Evolutionary conservation across 2,888 invertebrate species (phyloP).

Genomic region (Pristionchus mayeri): DNA sequence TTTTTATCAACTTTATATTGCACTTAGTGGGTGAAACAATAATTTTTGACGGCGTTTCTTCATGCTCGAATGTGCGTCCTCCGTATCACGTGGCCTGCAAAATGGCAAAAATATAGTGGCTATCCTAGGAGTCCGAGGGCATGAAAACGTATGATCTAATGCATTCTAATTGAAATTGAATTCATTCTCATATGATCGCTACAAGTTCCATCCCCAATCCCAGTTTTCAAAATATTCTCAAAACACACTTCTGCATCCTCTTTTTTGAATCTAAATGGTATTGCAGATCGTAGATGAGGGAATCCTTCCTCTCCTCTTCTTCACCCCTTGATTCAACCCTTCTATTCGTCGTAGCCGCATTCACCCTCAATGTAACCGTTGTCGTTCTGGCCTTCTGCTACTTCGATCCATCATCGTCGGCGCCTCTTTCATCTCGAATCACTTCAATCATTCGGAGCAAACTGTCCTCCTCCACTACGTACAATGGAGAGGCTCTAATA

Average conservation of each 20-base stretch:
- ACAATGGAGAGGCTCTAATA: constrained; percentile 30
- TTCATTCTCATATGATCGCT: too few species aligned
- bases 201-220: too few species aligned
- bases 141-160: too few species aligned
- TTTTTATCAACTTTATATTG: too few species aligned
- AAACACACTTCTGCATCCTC: not conserved
- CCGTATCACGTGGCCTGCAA: too few species aligned
- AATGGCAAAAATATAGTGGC: too few species aligned
- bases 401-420: constrained; percentile 61
- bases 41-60: too few species aligned
- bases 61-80: too few species aligned
- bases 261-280: not conserved
- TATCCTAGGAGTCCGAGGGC: too few species aligned
- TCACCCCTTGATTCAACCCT: constrained; percentile 65
- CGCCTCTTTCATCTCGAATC: constrained; percentile 18
- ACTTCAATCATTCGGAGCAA: not conserved
- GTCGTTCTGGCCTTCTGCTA: constrained; percentile 65
- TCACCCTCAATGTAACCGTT: constrained; percentile 65
- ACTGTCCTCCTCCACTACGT: not conserved
- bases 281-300: not conserved
- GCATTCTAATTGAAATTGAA: too few species aligned
- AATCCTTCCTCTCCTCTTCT: constrained; percentile 52
- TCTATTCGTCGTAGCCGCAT: constrained; percentile 66
- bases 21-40: too few species aligned
- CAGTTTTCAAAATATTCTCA: too few species aligned